phyloP scores from a whole-genome alignment of 2,797 vertebrate species.

The Fringilla coelebs region DNA sequence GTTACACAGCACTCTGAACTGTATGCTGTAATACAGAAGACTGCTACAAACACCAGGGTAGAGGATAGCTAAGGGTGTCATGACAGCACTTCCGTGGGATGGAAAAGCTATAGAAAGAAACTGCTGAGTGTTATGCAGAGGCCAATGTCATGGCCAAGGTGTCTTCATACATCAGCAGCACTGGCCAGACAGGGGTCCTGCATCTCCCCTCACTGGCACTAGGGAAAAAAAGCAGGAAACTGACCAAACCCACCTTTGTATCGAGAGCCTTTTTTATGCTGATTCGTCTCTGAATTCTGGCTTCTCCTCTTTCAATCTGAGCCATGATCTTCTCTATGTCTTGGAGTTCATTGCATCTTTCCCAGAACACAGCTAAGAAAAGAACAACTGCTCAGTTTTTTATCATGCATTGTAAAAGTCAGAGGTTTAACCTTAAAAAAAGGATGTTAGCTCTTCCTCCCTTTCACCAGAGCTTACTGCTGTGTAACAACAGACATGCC shows the following conservation, averaged over 20 bases:
- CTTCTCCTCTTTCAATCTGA: slow-evolving; percentile 98
- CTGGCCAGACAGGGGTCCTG: rapidly evolving
- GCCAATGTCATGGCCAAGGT: not conserved
- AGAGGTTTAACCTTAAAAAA: not conserved
- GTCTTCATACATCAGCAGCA: not conserved
- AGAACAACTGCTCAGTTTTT: not conserved
- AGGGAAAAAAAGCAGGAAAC: not conserved
- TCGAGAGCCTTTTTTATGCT: slow-evolving; percentile 98
- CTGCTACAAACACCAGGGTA: not conserved
- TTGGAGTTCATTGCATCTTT: slow-evolving; percentile 97
- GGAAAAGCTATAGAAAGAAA: not conserved
- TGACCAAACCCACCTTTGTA: slow-evolving; percentile 85
- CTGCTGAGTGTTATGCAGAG: not conserved
- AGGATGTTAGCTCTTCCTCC: not conserved
- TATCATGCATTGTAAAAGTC: not conserved
- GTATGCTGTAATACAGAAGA: not conserved
- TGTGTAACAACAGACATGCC: not conserved
- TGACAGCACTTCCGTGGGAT: rapidly evolving
- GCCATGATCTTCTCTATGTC: slow-evolving; percentile 99
- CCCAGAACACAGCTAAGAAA: slow-evolving; percentile 93
- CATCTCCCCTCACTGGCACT: not conserved
- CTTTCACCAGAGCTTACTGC: not conserved
- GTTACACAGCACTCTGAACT: not conserved
- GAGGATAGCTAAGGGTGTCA: not conserved
- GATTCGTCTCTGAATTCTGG: slow-evolving; percentile 96